Evolutionary conservation across 2,113 vertebrate genomes (phyloP).

Genomic region (Amblyopsis rosae): DNA sequence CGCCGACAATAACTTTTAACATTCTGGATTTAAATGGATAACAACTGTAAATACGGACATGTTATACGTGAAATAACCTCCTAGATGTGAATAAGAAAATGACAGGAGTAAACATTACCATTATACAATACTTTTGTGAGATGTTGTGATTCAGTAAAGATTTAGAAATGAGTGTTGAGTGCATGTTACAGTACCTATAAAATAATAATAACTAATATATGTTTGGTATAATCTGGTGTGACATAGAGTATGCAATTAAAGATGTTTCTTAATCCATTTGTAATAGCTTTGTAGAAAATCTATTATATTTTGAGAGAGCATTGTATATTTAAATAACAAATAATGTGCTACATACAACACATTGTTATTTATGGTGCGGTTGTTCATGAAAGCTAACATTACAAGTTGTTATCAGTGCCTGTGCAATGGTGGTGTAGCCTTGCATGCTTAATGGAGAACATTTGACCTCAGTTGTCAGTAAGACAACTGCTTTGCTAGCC

Average conservation of each 20-base stretch:
- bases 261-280: constrained; percentile 70
- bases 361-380: constrained; percentile 66
- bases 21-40: constrained; percentile 11
- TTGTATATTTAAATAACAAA: constrained; percentile 74
- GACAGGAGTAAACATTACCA: constrained; percentile 38
- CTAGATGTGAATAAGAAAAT: constrained; percentile 30
- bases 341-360: constrained; percentile 48
- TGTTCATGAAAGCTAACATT: constrained; percentile 17
- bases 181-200: constrained; percentile 60
- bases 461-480: constrained; percentile 29
- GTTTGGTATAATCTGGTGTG: constrained; percentile 41
- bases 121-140: constrained; percentile 48
- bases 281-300: constrained; percentile 75
- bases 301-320: constrained; percentile 73
- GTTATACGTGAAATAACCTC: constrained; percentile 10
- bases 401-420: constrained; percentile 32
- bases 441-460: constrained; percentile 55
- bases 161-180: constrained; percentile 22
- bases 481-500: constrained; percentile 20
- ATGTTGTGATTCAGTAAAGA: constrained; percentile 33
- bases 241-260: constrained; percentile 54
- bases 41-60: constrained; percentile 38
- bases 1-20: not conserved
- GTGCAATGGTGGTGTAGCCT: constrained; percentile 26
- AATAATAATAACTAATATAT: constrained; percentile 58